Evolutionary conservation across 1,140 invertebrate genomes (phyloP).

Genomic region (Chrysopa pallens): DNA sequence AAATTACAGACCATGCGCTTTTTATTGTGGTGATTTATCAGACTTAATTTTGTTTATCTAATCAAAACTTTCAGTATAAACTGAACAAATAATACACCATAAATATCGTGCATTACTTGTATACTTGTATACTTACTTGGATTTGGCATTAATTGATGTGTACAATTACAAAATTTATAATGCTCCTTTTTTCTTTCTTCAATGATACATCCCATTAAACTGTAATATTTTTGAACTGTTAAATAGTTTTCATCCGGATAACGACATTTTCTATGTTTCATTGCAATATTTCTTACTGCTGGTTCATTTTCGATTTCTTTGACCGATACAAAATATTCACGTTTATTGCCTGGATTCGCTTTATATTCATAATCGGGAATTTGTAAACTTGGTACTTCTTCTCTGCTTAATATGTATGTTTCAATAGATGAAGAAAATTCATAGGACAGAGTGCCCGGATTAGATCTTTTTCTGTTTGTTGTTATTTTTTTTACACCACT

Average conservation of each 20-base stretch:
- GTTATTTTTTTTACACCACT: no score
- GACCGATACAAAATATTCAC: background rate
- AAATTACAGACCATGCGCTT: no score
- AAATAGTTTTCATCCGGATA: constrained; percentile 14
- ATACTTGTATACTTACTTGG: no score
- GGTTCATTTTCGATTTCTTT: background rate
- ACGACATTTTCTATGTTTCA: background rate
- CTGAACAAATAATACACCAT: no score
- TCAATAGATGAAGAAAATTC: background rate
- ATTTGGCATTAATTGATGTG: constrained; percentile 44
- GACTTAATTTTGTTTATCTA: no score
- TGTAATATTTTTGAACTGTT: constrained; percentile 39
- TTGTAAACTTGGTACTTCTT: background rate
- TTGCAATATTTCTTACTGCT: background rate
- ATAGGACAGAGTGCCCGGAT: background rate
- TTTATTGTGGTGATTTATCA: no score
- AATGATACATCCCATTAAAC: constrained; percentile 46
- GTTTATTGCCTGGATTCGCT: background rate
- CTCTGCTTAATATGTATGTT: background rate
- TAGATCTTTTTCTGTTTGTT: background rate
- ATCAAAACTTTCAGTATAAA: no score
- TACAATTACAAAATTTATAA: constrained; percentile 39
- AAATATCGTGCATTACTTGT: no score
- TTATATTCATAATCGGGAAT: background rate
- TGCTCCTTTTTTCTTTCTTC: constrained; percentile 44